Conservation (phyloP, 2,113 vertebrate genomes). For the Psettodes erumei region DNA sequence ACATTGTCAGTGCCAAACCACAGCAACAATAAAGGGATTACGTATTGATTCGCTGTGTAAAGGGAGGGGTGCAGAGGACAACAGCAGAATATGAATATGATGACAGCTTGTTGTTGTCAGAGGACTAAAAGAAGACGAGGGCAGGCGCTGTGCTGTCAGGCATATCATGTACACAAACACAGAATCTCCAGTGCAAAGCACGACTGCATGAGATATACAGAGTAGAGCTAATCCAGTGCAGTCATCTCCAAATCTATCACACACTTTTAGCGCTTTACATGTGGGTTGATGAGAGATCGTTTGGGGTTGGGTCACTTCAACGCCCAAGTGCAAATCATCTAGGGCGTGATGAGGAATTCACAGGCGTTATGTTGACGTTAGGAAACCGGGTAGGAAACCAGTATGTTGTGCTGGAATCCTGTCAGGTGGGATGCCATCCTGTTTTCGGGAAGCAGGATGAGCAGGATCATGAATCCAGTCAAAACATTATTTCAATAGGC, state of each 20-base stretch:
- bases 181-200: conserved; percentile 20
- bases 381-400: neutral
- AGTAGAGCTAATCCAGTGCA: conserved; percentile 11
- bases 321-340: neutral
- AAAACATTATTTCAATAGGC: neutral
- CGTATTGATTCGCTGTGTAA: conserved; percentile 60
- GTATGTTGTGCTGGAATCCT: conserved; percentile 30
- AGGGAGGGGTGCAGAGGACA: conserved; percentile 62
- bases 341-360: conserved; percentile 30
- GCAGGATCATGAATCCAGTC: conserved; percentile 12
- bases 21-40: conserved; percentile 68
- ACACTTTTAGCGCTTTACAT: neutral
- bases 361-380: neutral
- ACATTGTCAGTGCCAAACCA: conserved; percentile 43
- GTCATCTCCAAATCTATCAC: neutral
- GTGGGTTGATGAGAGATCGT: neutral
- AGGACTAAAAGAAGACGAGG: conserved; percentile 49
- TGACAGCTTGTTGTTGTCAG: conserved; percentile 59
- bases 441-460: conserved; percentile 36
- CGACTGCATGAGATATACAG: neutral
- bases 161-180: conserved; percentile 26
- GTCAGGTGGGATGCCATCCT: conserved; percentile 39
- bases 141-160: conserved; percentile 33
- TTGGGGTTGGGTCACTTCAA: neutral
- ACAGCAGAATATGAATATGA: conserved; percentile 68